A percentile compares a stretch with the other conserved stretches of the same genome.
Conservation (phyloP, 2,888 invertebrate genomes). For the Andrena marginata region DNA sequence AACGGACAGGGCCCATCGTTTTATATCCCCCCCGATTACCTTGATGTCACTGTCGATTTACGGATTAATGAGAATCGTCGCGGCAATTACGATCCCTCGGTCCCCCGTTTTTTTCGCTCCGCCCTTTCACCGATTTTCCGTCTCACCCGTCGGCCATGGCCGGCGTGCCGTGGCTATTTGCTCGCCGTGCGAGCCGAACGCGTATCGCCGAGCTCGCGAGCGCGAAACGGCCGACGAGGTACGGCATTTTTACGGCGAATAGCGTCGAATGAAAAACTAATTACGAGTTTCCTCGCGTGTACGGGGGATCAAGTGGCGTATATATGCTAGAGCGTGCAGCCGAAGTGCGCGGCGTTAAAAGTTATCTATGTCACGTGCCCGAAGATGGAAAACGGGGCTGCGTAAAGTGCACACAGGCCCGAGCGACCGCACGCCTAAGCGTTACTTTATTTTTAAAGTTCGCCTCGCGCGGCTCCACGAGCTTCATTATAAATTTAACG, state of each 20-base stretch:
- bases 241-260: constrained; percentile 28
- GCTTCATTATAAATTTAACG: constrained; percentile 21
- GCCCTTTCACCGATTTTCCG: constrained; percentile 14
- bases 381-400: constrained; percentile 30
- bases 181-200: not conserved
- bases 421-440: constrained; percentile 6
- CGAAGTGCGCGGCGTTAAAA: constrained; percentile 24
- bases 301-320: constrained; percentile 14
- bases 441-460: constrained; percentile 25
- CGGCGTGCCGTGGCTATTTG: not conserved
- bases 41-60: constrained; percentile 6
- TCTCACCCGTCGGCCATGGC: not conserved
- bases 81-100: not conserved
- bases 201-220: not conserved
- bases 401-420: constrained; percentile 3
- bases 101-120: not conserved
- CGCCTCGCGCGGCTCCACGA: not conserved
- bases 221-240: not conserved
- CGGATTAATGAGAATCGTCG: constrained; percentile 10
- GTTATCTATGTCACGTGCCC: constrained; percentile 21
- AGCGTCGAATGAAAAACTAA: constrained; percentile 42
- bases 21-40: not conserved
- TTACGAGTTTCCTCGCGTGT: constrained; percentile 30
- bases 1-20: not conserved
- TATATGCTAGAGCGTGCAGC: not conserved